phyloP scores from a whole-genome alignment of 2,888 invertebrate species.

The Hyposoter dolosus region DNA sequence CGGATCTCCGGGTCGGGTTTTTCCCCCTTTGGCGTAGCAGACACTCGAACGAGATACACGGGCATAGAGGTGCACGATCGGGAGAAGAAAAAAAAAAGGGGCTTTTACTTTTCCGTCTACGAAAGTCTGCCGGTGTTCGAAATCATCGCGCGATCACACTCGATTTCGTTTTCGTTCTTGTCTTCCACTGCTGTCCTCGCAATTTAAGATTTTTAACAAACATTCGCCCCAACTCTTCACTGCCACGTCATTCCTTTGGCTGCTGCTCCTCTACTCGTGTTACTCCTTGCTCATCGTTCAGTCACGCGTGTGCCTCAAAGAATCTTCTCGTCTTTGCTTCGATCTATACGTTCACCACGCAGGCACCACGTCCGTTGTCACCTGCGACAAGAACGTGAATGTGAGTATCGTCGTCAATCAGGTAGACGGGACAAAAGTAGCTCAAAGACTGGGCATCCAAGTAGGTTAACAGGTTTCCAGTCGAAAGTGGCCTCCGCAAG shows the following conservation, averaged over 20 bases:
- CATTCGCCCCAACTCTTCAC: constrained; percentile 56
- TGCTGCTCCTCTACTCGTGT: constrained; percentile 7
- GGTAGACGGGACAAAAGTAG: constrained; percentile 70
- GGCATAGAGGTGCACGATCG: not conserved
- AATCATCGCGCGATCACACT: constrained; percentile 58
- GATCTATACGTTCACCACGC: not conserved
- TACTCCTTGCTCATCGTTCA: not conserved
- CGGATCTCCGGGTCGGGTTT: constrained; percentile 59
- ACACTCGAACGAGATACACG: not conserved
- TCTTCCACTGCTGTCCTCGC: constrained; percentile 54
- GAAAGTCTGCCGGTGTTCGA: constrained; percentile 48
- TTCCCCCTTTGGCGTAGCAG: constrained; percentile 4
- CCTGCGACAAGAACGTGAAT: constrained; percentile 46
- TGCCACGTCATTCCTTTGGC: constrained; percentile 47
- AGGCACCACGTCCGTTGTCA: constrained; percentile 44
- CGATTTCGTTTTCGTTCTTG: constrained; percentile 44
- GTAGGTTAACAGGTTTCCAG: constrained; percentile 84
- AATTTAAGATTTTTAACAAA: constrained; percentile 36
- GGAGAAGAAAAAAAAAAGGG: constrained; percentile 6
- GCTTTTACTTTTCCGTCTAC: constrained; percentile 61
- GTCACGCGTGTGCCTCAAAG: not conserved
- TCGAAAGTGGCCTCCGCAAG: constrained; percentile 79
- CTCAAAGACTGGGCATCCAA: constrained; percentile 80
- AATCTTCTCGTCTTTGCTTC: not conserved
- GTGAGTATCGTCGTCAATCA: constrained; percentile 66